Evolutionary conservation across 2,797 vertebrate genomes (phyloP), one percentile per base, ranked within the genome.

Genomic region (Megalops cyprinoides): DNA sequence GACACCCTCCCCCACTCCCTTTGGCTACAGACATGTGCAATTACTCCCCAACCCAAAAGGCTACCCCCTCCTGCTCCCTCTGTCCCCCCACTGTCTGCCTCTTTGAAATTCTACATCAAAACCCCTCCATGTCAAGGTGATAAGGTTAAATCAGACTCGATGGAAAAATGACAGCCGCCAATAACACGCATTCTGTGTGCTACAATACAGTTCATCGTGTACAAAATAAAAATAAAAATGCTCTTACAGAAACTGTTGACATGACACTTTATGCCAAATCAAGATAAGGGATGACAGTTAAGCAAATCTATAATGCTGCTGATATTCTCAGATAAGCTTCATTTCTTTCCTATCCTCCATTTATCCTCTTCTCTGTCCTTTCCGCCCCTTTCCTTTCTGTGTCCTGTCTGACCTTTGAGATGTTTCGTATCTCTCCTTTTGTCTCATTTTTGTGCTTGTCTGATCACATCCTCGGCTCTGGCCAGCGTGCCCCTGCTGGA

Each of bases 11-110:
- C 71, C 60, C 56, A 8, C 44, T 42, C 77, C 44, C 77, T 76
- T 71, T 80, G 80, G 82, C 83, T 82, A 81, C 77, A 84, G 82
- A 83, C 71, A 78, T 53, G 82, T 76, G 49, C 78, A 84, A 85
- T 85, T 84, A 86, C 53, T 51, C 84, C 78, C 80, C 83, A 76
- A 79, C 82, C 79, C n/a, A 55, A 77, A 55, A 69, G 34, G 34
- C 67, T 67, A 69, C 79, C 58, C 49, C 37, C 58, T 42, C 71
- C 79, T 51, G 48, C 53, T 55, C 77, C 28, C 34, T 28, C 44
- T 28, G 58, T 44, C 14, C n/a, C 31, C 31, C 12, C 48, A n/a
- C 39, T 20, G 25, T 74, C 82, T 49, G 37, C 51, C 37, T 79
- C 46, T 81, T 81, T 76, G 73, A 76, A 76, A 56, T 67, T 48